Conservation (phyloP, 2,113 vertebrate genomes). For the Catharus fuscescens region DNA sequence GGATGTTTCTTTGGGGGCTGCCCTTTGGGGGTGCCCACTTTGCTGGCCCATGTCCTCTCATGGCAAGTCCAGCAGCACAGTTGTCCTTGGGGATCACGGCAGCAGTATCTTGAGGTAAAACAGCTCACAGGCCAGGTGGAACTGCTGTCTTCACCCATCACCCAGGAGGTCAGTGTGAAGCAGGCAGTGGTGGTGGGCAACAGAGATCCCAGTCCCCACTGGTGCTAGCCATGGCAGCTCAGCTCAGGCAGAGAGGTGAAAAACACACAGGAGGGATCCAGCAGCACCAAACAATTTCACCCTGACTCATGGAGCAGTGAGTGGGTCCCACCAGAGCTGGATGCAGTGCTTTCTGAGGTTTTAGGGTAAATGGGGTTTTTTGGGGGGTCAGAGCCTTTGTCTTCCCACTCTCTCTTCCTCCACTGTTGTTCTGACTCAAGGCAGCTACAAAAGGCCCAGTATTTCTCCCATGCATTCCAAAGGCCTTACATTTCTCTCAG, state of each 20-base stretch:
- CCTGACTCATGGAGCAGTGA: accelerated
- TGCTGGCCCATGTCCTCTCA: not conserved
- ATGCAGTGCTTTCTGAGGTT: not conserved
- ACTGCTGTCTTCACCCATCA: not conserved
- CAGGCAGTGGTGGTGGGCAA: not conserved
- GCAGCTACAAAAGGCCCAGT: not conserved
- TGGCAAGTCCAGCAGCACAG: accelerated
- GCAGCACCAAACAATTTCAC: not conserved
- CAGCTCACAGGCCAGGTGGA: not conserved
- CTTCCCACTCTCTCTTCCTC: not conserved
- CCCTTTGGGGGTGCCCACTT: accelerated
- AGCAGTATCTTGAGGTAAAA: not conserved
- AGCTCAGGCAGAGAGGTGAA: not conserved
- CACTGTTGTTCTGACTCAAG: not conserved
- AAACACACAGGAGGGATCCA: not conserved
- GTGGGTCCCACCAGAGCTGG: not conserved
- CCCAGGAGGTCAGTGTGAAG: not conserved
- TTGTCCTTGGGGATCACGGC: not conserved
- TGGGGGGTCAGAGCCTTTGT: not conserved
- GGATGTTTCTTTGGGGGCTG: too few species aligned
- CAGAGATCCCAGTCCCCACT: not conserved
- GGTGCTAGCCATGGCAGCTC: not conserved
- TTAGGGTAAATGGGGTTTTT: not conserved
- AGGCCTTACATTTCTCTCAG: not conserved
- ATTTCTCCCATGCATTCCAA: not conserved